Evolutionary conservation across 1,140 invertebrate species (phyloP).

Genomic region (Carcinoscorpius rotundicauda): DNA sequence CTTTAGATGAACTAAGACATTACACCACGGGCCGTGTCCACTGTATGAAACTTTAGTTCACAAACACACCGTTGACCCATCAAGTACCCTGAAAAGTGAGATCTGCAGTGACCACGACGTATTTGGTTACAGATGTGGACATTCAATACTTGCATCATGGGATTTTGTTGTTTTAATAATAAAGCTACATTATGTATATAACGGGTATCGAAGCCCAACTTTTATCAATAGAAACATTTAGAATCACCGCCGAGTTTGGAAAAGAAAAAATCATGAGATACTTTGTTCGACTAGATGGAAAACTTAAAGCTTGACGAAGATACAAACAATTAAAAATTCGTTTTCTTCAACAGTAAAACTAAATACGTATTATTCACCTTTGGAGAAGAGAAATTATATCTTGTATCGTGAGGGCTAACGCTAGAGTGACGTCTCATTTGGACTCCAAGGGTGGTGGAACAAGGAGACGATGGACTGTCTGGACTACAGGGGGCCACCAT

Average conservation of each 20-base stretch:
- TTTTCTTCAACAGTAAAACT: too few relatives aligned
- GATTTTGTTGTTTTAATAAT: too few relatives aligned
- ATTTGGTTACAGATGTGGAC: too few relatives aligned
- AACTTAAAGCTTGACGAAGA: neutral
- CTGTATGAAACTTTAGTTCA: too few relatives aligned
- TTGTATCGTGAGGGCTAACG: slow-evolving; percentile 69
- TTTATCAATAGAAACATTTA: neutral
- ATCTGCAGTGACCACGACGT: too few relatives aligned
- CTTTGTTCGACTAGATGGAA: neutral
- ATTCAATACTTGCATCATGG: too few relatives aligned
- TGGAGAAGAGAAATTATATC: slow-evolving; percentile 39
- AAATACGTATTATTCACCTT: slow-evolving; percentile 10
- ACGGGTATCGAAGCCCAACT: neutral
- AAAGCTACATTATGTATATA: too few relatives aligned
- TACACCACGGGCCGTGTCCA: too few relatives aligned
- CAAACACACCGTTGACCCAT: too few relatives aligned
- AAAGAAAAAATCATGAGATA: neutral
- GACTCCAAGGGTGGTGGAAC: slow-evolving; percentile 52
- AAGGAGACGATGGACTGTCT: slow-evolving; percentile 62
- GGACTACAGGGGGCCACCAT: slow-evolving; percentile 26
- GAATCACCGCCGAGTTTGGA: slow-evolving; percentile 1
- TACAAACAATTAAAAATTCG: too few relatives aligned
- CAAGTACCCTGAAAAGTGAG: too few relatives aligned
- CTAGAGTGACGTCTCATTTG: slow-evolving; percentile 76
- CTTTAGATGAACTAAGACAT: too few relatives aligned